These are phyloP conservation scores for Scartelaos histophorus DNA, from an alignment of 2,113 vertebrate species.

Conservation along the genomic window DNA sequence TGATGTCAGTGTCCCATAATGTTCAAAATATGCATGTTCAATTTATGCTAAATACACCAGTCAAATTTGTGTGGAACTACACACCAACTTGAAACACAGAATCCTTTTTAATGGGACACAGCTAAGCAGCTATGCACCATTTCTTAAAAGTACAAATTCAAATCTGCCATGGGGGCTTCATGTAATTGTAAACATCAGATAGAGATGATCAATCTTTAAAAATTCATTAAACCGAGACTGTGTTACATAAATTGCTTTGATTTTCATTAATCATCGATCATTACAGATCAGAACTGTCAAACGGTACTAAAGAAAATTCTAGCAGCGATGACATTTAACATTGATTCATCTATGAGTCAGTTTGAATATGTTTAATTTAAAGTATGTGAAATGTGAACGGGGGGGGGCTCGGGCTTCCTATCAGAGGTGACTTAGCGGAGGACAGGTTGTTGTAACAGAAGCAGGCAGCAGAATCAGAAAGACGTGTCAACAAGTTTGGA, in stretches of 20 bases:
- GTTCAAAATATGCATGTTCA: not conserved
- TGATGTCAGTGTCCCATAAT: no score
- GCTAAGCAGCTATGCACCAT: not conserved
- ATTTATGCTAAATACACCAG: not conserved
- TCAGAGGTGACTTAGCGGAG: conserved; percentile 18
- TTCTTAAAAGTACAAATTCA: no score
- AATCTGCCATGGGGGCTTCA: no score
- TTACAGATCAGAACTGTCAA: not conserved
- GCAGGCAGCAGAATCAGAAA: conserved; percentile 21
- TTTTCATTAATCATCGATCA: not conserved
- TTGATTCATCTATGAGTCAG: not conserved
- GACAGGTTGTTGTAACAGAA: conserved; percentile 15
- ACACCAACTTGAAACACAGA: not conserved
- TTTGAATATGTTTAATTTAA: not conserved
- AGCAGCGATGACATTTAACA: not conserved
- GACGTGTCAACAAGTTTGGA: conserved; percentile 41
- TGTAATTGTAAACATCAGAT: no score
- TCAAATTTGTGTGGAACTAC: not conserved
- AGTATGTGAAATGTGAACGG: not conserved
- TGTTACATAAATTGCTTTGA: not conserved
- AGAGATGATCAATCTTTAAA: no score
- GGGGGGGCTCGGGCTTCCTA: conserved; percentile 2
- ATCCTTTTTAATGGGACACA: not conserved
- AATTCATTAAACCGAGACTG: no score
- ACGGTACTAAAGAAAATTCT: not conserved